phyloP scores from a whole-genome alignment of 2,113 vertebrate species.

The Mugil cephalus region DNA sequence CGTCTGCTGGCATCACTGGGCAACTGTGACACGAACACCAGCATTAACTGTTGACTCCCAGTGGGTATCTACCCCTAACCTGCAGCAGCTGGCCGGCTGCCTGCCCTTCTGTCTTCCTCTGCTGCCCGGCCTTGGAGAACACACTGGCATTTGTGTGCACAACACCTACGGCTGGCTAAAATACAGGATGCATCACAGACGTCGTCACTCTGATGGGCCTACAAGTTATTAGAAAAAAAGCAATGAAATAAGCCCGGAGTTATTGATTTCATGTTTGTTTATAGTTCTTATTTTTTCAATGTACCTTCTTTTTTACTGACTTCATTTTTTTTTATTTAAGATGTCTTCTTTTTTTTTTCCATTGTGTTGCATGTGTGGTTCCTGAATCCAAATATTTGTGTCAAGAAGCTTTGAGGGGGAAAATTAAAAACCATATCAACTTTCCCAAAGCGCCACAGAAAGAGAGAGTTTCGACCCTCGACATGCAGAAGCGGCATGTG shows the following conservation, averaged over 20 bases:
- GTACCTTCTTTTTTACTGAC: too few species aligned
- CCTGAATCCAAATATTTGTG: too few species aligned
- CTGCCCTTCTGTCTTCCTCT: conserved; percentile 9
- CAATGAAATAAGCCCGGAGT: not conserved
- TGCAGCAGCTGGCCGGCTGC: conserved; percentile 48
- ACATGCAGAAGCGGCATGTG: too few species aligned
- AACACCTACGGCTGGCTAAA: not conserved
- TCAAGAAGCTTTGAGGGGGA: too few species aligned
- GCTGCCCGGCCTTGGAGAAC: conserved; percentile 10
- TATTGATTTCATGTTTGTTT: not conserved
- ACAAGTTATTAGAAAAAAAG: not conserved
- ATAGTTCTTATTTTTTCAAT: too few species aligned
- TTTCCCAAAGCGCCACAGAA: too few species aligned
- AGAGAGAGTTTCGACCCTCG: too few species aligned
- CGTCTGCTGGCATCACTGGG: conserved; percentile 45
- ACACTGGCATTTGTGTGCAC: not conserved
- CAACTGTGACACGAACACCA: conserved; percentile 48
- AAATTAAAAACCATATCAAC: too few species aligned
- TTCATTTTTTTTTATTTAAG: too few species aligned
- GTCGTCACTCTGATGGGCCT: conserved; percentile 2
- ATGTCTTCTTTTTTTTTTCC: too few species aligned
- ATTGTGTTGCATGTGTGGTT: too few species aligned
- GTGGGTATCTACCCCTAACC: conserved; percentile 46
- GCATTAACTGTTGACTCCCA: conserved; percentile 60
- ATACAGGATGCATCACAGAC: conserved; percentile 1